Conservation (phyloP, 1,140 invertebrate genomes). For the Globodera ellingtonae region DNA sequence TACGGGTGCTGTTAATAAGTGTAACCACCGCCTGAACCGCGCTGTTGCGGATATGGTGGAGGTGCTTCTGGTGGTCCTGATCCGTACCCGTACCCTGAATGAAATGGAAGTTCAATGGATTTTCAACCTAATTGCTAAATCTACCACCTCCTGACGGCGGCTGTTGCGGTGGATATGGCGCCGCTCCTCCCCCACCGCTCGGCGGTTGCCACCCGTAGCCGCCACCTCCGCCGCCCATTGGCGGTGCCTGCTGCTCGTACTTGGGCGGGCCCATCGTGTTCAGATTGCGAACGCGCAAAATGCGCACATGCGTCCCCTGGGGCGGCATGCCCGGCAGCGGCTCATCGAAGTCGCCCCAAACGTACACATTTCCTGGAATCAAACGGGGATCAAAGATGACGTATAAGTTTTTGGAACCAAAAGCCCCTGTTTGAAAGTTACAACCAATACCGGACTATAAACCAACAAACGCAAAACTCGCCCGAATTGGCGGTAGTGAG, state of each 20-base stretch:
- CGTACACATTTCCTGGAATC: conserved; percentile 58
- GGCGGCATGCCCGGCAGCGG: conserved; percentile 64
- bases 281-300: conserved; percentile 53
- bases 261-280: conserved; percentile 38
- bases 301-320: conserved; percentile 59
- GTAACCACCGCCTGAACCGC: too few species aligned
- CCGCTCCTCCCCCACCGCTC: too few species aligned
- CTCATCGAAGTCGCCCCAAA: conserved; percentile 65
- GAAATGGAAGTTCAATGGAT: too few species aligned
- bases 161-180: background rate
- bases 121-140: too few species aligned
- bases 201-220: background rate
- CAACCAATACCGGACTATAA: too few species aligned
- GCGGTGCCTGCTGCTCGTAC: conserved; percentile 33
- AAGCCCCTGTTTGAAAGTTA: too few species aligned
- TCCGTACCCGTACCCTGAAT: too few species aligned
- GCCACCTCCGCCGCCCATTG: background rate
- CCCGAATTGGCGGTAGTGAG: conserved; percentile 62
- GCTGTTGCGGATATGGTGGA: too few species aligned
- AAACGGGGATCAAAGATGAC: background rate
- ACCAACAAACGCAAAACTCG: conserved; percentile 13
- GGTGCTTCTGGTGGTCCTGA: too few species aligned
- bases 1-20: too few species aligned
- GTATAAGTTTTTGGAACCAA: background rate
- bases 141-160: too few species aligned